Percentiles rank a stretch among this genome's conserved stretches.
Evolutionary conservation across 2,797 vertebrate genomes (phyloP).

Genomic region (Mionectes olivaceus): DNA sequence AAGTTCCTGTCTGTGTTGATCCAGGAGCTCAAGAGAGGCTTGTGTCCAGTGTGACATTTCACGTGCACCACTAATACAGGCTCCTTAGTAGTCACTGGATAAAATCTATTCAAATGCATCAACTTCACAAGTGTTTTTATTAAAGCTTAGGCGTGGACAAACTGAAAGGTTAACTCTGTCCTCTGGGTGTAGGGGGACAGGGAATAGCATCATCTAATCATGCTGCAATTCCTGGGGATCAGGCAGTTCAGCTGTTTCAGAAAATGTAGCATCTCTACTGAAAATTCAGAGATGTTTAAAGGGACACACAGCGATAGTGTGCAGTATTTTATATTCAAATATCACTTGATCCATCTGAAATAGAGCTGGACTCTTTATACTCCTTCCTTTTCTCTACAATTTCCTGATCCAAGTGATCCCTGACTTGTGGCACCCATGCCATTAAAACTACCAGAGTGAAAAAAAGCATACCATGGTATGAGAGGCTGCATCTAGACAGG

Average conservation of each 20-base stretch:
- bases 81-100: not conserved
- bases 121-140: not conserved
- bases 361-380: not conserved
- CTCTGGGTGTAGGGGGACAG: not conserved
- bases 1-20: not conserved
- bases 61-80: not conserved
- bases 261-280: not conserved
- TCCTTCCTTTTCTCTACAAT: not conserved
- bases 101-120: conserved; percentile 28
- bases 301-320: not conserved
- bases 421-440: not conserved
- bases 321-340: not conserved
- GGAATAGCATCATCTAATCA: not conserved
- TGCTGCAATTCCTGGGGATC: not conserved
- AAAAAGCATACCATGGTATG: not conserved
- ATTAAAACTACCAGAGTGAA: not conserved
- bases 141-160: conserved; percentile 12
- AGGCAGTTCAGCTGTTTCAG: not conserved
- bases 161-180: conserved; percentile 55
- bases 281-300: not conserved
- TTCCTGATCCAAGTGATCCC: not conserved
- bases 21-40: not conserved
- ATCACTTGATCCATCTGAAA: not conserved
- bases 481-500: not conserved
- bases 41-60: not conserved